Base-by-base conservation (phyloP, 2,113 vertebrate genomes). In the Amphiprion ocellaris region DNA sequence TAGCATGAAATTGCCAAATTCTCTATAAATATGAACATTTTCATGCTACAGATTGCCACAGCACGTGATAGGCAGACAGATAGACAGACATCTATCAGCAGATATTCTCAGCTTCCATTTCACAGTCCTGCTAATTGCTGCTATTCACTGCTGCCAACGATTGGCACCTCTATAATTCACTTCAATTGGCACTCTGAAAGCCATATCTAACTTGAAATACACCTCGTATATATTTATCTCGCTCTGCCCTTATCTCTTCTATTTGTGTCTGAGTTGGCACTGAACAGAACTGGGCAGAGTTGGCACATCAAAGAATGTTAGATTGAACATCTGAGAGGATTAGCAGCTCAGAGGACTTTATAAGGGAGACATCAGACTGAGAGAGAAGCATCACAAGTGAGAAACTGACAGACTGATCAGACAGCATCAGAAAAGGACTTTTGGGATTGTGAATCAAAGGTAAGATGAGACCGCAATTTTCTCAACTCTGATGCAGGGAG, bases 241-340 rank as follows among this genome's bases (percentile, higher is more conserved):
- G 3, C 3, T 23, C 37, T 19, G 26, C 8, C 28, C 75, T 80
- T 23, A 53, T 74, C 78, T 44, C 14, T 4, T 67, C 76, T 89
- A 79, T 89, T 90, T 60, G 50, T 64, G 69, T 50, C 69, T 87
- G 60, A 90, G 75, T 81, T 71, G 83, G 63, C 23, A 17, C 50
- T 72, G 11, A 71, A 49, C n/a, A 70, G 65, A 62, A 50, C n/a
- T 9, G 44, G n/a, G 55, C 14, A 17, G 30, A 81, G 62, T 63
- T 74, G 72, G 60, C 76, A 72, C 61, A 44, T 64, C 1, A 67
- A 41, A 65, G 52, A 66, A 16, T 16, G 47, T 37, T 49, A 44
- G 60, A 46, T 3, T 65, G 14, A 77, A 55, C 67, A 69, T 81
- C 59, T 86, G 69, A 86, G 30, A n/a, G 65, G 87, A 90, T 90